A percentile compares a stretch with the other conserved stretches of the same genome.
These are phyloP conservation scores for Gopherus flavomarginatus DNA, from an alignment of 2,113 vertebrate species.

Conservation along the genomic window DNA sequence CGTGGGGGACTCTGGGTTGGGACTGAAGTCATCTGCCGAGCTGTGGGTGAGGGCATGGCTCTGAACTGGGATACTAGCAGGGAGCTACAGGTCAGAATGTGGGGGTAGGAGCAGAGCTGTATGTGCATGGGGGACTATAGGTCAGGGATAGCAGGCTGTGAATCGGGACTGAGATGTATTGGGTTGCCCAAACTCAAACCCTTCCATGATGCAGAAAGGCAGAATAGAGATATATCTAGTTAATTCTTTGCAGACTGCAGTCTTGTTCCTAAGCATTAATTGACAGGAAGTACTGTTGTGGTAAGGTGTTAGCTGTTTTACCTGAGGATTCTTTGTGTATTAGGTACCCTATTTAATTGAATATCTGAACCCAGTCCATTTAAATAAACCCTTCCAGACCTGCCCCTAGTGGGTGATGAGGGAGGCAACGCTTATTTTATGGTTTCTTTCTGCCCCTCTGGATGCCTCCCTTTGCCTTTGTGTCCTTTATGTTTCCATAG, in stretches of 20 bases:
- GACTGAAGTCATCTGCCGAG: not conserved
- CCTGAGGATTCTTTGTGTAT: not conserved
- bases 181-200: not conserved
- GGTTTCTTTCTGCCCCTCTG: not conserved
- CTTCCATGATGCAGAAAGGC: not conserved
- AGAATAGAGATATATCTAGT: not conserved
- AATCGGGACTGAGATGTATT: not conserved
- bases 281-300: not conserved
- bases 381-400: not conserved
- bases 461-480: too few species aligned
- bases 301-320: not conserved
- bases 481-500: not conserved
- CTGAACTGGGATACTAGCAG: not conserved
- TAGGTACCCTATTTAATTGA: not conserved
- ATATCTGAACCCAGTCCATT: not conserved
- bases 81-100: too few species aligned
- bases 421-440: not conserved
- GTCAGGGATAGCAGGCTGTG: not conserved
- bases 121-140: not conserved
- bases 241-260: not conserved
- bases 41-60: not conserved
- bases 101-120: not conserved
- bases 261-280: not conserved
- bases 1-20: not conserved
- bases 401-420: not conserved